Conservation (phyloP, 2,113 vertebrate genomes). For the Panthera uncia region DNA sequence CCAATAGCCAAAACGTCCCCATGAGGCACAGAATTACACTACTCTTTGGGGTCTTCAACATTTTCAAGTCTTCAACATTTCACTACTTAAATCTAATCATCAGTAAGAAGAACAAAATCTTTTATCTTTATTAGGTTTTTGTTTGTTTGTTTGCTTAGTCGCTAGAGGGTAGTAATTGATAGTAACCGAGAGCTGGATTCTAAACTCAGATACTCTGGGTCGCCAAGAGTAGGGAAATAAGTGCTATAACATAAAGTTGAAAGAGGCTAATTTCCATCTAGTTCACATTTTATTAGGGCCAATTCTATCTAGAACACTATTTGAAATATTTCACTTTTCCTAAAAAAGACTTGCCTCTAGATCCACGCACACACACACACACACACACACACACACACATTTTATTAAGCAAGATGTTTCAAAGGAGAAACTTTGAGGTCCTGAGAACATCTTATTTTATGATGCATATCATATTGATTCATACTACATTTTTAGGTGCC, state of each 20-base stretch:
- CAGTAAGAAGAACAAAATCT: neutral
- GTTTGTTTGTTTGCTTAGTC: neutral
- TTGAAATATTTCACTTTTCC: slow-evolving; percentile 8
- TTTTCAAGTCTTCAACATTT: neutral
- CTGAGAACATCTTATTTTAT: neutral
- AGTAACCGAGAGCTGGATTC: neutral
- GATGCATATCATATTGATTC: neutral
- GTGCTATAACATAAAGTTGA: neutral
- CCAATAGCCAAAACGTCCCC: neutral
- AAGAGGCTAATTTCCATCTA: neutral
- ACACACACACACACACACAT: too few species aligned
- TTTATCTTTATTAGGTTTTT: neutral
- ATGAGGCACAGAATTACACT: neutral
- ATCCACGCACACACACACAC: neutral
- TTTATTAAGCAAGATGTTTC: neutral
- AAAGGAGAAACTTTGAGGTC: neutral
- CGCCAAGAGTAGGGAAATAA: neutral
- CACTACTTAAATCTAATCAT: neutral
- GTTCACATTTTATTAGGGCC: neutral
- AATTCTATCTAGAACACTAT: neutral
- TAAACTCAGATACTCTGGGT: neutral
- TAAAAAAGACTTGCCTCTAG: neutral
- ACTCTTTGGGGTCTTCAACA: neutral
- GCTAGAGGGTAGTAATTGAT: neutral
- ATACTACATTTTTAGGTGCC: neutral